A percentile compares a stretch with the other conserved stretches of the same genome.
Evolutionary conservation across 2,797 vertebrate genomes (phyloP).

Genomic region (Setipinna tenuifilis): DNA sequence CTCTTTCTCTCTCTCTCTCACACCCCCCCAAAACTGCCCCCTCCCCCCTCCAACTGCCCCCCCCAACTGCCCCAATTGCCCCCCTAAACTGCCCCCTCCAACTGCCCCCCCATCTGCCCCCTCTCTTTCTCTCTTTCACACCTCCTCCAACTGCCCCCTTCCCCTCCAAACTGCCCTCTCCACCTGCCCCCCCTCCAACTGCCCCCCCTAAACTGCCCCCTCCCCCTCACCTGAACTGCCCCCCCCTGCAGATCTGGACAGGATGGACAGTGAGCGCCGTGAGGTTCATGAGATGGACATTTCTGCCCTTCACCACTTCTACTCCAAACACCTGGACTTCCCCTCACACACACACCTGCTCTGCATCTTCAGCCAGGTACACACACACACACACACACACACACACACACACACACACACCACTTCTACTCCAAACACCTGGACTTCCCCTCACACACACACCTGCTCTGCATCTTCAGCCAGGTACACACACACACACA

Average conservation of each 20-base stretch:
- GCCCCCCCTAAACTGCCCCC: neutral
- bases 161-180: neutral
- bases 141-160: too few species aligned
- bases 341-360: constrained; percentile 80
- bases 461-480: neutral
- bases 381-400: too few species aligned
- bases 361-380: constrained; percentile 71
- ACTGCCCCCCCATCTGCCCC: constrained; percentile 27
- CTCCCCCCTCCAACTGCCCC: too few species aligned
- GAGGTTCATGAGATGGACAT: constrained; percentile 86
- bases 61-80: too few species aligned
- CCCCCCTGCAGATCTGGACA: constrained; percentile 84
- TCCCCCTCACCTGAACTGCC: neutral
- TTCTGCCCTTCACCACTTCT: constrained; percentile 88
- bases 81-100: too few species aligned
- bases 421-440: too few species aligned
- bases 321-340: constrained; percentile 82
- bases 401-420: too few species aligned
- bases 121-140: too few species aligned
- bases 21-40: too few species aligned
- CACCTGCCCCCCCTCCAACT: neutral
- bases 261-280: constrained; percentile 83
- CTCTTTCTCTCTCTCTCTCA: too few species aligned
- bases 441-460: too few species aligned
- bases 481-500: neutral